Conservation (phyloP, 2,888 invertebrate genomes). For the Sylvicola cinctus region DNA sequence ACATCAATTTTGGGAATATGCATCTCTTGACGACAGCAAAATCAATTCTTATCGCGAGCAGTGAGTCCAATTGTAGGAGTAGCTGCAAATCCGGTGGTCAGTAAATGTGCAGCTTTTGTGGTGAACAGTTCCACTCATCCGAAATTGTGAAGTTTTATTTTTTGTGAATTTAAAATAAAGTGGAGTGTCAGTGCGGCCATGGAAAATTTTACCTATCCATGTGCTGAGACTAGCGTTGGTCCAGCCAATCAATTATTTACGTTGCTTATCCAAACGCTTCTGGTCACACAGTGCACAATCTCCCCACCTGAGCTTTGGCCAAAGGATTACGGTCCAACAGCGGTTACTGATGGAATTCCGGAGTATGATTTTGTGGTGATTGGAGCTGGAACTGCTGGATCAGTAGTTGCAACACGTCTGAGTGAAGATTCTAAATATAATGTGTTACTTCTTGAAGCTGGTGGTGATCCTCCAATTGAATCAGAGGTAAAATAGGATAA, state of each 20-base stretch:
- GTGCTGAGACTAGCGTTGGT: conserved; percentile 21
- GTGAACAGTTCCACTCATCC: no score
- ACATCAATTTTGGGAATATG: no score
- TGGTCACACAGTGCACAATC: conserved; percentile 38
- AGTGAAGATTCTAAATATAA: conserved; percentile 34
- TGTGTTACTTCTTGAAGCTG: conserved; percentile 39
- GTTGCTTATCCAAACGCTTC: conserved; percentile 33
- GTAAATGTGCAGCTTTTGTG: no score
- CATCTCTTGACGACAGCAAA: no score
- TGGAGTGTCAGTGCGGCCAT: no score
- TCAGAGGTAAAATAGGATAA: conserved; percentile 21
- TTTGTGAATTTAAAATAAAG: no score
- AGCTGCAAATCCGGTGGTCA: no score
- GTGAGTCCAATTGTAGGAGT: no score
- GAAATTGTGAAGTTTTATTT: no score
- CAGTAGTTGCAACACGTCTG: conserved; percentile 39
- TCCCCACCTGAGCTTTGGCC: conserved; percentile 34
- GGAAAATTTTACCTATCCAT: conserved; percentile 19
- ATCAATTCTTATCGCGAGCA: no score
- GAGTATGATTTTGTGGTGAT: conserved; percentile 10
- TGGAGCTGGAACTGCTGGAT: conserved; percentile 23
- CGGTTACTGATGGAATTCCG: conserved; percentile 16
- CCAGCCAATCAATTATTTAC: conserved; percentile 30
- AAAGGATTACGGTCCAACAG: conserved; percentile 22
- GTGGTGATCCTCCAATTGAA: conserved; percentile 38